phyloP scores from a whole-genome alignment of 2,888 invertebrate species.

The Chalcis sispes region DNA sequence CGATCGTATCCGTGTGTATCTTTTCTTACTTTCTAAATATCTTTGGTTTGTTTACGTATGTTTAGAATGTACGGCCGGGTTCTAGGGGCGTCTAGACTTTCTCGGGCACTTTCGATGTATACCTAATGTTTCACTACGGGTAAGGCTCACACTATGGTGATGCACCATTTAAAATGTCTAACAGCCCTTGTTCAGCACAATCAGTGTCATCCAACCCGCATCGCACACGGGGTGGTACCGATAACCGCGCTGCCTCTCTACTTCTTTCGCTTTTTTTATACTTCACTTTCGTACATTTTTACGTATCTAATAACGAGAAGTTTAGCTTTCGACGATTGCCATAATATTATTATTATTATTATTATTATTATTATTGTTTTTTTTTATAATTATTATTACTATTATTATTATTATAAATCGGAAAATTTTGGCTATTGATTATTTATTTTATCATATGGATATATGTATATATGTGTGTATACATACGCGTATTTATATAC shows the following conservation, averaged over 20 bases:
- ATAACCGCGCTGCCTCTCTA: neutral
- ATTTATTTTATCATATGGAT: too few species aligned
- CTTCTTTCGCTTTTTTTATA: neutral
- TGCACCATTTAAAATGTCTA: slow-evolving; percentile 73
- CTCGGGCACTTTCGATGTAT: slow-evolving; percentile 71
- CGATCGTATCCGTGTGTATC: neutral
- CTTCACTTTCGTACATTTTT: slow-evolving; percentile 10
- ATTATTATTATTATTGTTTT: too few species aligned
- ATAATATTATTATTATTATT: too few species aligned
- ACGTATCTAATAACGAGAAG: too few species aligned
- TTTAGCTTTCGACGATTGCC: too few species aligned
- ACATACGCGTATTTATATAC: neutral
- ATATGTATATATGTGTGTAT: neutral
- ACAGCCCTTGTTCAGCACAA: slow-evolving; percentile 37
- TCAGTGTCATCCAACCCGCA: slow-evolving; percentile 54
- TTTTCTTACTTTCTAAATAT: neutral
- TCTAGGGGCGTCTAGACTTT: slow-evolving; percentile 70
- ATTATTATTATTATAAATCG: neutral
- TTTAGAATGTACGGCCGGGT: slow-evolving; percentile 3
- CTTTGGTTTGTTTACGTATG: neutral
- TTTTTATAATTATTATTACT: neutral
- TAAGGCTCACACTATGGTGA: slow-evolving; percentile 66
- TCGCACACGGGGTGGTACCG: slow-evolving; percentile 2
- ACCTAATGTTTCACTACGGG: slow-evolving; percentile 70
- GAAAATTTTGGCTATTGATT: neutral